phyloP scores from a whole-genome alignment of 2,113 vertebrate species.

The Alexandromys fortis region DNA sequence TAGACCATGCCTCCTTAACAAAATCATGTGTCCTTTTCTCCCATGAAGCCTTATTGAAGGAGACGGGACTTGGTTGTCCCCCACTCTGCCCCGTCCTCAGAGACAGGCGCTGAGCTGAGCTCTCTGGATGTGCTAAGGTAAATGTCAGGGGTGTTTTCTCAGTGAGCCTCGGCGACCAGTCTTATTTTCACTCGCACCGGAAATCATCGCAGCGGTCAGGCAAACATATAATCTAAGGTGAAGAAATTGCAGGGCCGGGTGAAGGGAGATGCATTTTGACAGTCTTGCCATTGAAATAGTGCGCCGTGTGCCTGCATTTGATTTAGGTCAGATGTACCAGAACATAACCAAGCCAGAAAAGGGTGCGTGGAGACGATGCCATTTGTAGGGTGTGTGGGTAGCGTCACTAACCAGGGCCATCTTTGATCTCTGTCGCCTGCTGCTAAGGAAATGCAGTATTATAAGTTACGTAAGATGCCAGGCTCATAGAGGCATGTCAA shows the following conservation, averaged over 20 bases:
- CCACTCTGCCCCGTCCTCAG: fast-evolving
- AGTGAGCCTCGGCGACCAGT: conserved; percentile 14
- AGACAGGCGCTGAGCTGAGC: not conserved
- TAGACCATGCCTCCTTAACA: not conserved
- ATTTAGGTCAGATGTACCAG: conserved; percentile 48
- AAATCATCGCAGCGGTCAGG: conserved; percentile 46
- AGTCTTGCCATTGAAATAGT: conserved; percentile 53
- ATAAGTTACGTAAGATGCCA: conserved; percentile 45
- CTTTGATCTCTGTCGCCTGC: conserved; percentile 61
- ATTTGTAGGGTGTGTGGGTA: fast-evolving
- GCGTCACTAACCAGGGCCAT: not conserved
- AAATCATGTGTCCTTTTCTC: not conserved
- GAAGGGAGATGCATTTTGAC: conserved; percentile 43
- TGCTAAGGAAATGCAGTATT: conserved; percentile 40
- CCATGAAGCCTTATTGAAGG: not conserved
- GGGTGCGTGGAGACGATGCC: not conserved
- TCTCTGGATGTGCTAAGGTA: conserved; percentile 48
- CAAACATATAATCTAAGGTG: conserved; percentile 51
- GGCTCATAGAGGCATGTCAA: not conserved
- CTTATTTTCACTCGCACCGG: conserved; percentile 55
- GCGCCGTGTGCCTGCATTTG: not conserved
- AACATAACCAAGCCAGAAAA: conserved; percentile 45
- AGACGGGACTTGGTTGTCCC: not conserved
- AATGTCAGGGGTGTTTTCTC: conserved; percentile 71
- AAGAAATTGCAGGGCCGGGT: conserved; percentile 43